A percentile compares a stretch with the other conserved stretches of the same genome.
Evolutionary conservation across 1,140 invertebrate species (phyloP).

Genomic region (Eciton burchellii): DNA sequence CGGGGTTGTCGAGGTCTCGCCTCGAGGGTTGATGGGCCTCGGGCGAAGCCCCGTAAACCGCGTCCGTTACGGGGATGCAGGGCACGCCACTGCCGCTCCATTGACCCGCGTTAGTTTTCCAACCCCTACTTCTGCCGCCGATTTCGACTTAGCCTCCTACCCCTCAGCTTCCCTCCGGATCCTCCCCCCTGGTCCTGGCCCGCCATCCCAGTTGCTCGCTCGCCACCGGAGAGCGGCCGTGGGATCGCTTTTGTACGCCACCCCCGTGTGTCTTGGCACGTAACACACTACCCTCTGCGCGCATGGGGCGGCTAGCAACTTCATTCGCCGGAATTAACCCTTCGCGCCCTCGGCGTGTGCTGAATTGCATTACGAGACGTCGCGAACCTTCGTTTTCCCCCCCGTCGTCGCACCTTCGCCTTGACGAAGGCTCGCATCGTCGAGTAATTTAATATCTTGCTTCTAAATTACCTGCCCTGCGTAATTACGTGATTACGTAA

Average conservation of each 20-base stretch:
- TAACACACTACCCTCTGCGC: slow-evolving; percentile 65
- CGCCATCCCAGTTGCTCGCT: slow-evolving; percentile 67
- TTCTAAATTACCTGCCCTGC: neutral
- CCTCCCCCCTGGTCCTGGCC: slow-evolving; percentile 11
- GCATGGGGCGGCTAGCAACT: slow-evolving; percentile 38
- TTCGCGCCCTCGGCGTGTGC: neutral
- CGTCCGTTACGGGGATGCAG: slow-evolving; percentile 71
- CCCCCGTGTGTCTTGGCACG: slow-evolving; percentile 58
- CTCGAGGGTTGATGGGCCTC: slow-evolving; percentile 39
- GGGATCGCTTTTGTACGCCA: slow-evolving; percentile 63
- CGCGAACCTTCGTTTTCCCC: neutral
- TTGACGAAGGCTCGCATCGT: neutral
- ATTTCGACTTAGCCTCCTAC: slow-evolving; percentile 41
- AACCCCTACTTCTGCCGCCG: slow-evolving; percentile 48
- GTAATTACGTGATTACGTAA: neutral
- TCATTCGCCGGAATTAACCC: slow-evolving; percentile 59
- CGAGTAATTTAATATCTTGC: neutral
- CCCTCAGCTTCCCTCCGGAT: neutral
- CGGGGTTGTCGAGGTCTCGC: neutral
- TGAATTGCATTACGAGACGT: slow-evolving; percentile 43
- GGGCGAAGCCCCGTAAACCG: slow-evolving; percentile 50
- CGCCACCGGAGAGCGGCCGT: slow-evolving; percentile 72
- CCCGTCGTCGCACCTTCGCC: no score
- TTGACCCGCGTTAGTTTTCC: slow-evolving; percentile 77
- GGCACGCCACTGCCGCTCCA: slow-evolving; percentile 80